Evolutionary conservation across 2,797 vertebrate genomes (phyloP).

Genomic region (Sphenopsis melanotis): DNA sequence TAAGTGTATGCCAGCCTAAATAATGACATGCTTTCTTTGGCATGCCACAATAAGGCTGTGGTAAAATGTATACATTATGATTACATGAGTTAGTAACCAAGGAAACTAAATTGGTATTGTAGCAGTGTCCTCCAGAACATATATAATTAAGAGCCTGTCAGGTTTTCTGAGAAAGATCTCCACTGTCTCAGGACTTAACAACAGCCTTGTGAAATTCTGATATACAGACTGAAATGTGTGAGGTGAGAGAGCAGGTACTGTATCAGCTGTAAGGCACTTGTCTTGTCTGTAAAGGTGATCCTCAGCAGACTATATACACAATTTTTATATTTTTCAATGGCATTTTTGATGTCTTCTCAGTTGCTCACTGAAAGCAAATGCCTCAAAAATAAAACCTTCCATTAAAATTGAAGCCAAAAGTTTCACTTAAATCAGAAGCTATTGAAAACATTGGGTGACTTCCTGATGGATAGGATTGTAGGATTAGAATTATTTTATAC

Average conservation of each 20-base stretch:
- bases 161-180: conserved; percentile 27
- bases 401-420: background rate
- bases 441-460: background rate
- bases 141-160: conserved; percentile 52
- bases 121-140: conserved; percentile 24
- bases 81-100: conserved; percentile 47
- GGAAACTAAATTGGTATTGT: conserved; percentile 20
- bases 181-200: background rate
- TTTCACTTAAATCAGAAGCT: background rate
- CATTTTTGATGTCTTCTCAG: background rate
- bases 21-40: conserved; percentile 21
- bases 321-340: background rate
- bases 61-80: conserved; percentile 15
- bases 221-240: background rate
- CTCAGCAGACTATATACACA: background rate
- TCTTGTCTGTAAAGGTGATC: background rate
- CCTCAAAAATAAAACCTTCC: background rate
- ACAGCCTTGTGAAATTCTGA: background rate
- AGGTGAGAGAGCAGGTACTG: background rate
- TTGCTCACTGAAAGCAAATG: background rate
- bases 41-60: conserved; percentile 27
- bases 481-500: background rate
- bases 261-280: background rate
- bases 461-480: background rate
- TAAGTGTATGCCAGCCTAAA: background rate